Evolutionary conservation across 2,797 vertebrate species (phyloP), one percentile per base, ranked within the genome.

Genomic region (Dicrostonyx torquatus): DNA sequence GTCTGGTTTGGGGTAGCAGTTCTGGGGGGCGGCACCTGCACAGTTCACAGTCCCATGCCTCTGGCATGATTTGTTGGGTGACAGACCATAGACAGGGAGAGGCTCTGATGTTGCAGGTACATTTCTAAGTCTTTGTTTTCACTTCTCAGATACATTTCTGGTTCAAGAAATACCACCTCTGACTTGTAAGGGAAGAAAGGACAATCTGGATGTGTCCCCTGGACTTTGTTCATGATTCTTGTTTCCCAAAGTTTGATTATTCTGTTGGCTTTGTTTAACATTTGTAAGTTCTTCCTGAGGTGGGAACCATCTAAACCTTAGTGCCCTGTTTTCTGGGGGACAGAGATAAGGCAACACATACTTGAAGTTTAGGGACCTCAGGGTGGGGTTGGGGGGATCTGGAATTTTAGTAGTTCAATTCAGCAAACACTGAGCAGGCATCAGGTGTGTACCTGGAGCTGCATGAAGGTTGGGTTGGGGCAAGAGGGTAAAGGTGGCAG

Each of bases 221-320:
- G 64, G 73, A 11, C 20, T 75, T 79, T 87, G 50, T 45, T 78
- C 45, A 13, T 1, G 12, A 58, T 68, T 64, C 76, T 73, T 70
- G 12, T 55, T 89, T 87, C 53, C 29, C 34, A 22, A 76, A 68
- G 60, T 78, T 93, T 90, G 26, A 24, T 80, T 89, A 94, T 43
- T 43, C 87, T 20, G 1, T 40, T 37, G 79, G 40, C 40, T 24
- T 24, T 53, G 14, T 45, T 72, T 79, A 76, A 10, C 50, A 17
- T 90, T 88, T 91, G 78, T 76, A 79, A 77, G 92, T 37, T 50
- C 34, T 87, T 93, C 80, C 80, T 72, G 93, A 90, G 48, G n/a
- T 43, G 75, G 55, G 91, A 72, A 64, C 68, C 53, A 14, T 84
- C 26, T 64, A 50, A 77, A 66, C 37, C 77, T 79, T 76, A 66